These are phyloP conservation scores for Trematomus bernacchii DNA, from an alignment of 2,797 vertebrate genomes.

Conservation along the genomic window DNA sequence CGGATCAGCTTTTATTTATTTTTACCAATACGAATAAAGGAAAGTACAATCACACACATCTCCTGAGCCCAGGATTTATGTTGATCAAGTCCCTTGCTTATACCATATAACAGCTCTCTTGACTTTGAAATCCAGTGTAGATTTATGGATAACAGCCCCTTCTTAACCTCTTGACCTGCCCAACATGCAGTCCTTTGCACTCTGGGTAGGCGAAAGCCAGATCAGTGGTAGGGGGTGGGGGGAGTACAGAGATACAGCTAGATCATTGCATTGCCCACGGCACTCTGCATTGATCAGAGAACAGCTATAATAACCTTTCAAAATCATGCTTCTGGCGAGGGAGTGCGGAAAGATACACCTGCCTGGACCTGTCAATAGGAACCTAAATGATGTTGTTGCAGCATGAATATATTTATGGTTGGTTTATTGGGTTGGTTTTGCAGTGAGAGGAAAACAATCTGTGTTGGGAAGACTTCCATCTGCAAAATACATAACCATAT, in stretches of 20 bases:
- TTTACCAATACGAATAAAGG: slow-evolving; percentile 43
- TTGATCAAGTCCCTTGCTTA: slow-evolving; percentile 49
- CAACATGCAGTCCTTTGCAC: slow-evolving; percentile 26
- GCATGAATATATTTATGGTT: slow-evolving; percentile 26
- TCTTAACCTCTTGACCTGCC: slow-evolving; percentile 61
- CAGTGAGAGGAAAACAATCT: slow-evolving; percentile 1
- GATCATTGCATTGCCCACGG: slow-evolving; percentile 56
- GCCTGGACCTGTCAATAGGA: slow-evolving; percentile 38
- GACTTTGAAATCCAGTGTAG: slow-evolving; percentile 60
- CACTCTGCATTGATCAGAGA: slow-evolving; percentile 63
- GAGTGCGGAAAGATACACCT: slow-evolving; percentile 39
- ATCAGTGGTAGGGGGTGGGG: not conserved
- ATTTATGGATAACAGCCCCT: slow-evolving; percentile 61
- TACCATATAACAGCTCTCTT: slow-evolving; percentile 51
- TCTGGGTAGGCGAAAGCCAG: not conserved
- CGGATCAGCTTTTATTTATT: slow-evolving; percentile 50
- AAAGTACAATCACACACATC: slow-evolving; percentile 23
- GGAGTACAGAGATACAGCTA: slow-evolving; percentile 41
- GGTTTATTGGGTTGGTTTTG: slow-evolving; percentile 20
- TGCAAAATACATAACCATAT: not conserved
- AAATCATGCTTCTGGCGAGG: slow-evolving; percentile 42
- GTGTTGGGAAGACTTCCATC: not conserved
- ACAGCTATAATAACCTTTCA: slow-evolving; percentile 63
- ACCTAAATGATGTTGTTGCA: not conserved
- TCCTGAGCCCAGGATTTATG: slow-evolving; percentile 52